A percentile compares a stretch with the other conserved stretches of the same genome.
phyloP scores from a whole-genome alignment of 2,797 vertebrate species.

The Karalla daura region DNA sequence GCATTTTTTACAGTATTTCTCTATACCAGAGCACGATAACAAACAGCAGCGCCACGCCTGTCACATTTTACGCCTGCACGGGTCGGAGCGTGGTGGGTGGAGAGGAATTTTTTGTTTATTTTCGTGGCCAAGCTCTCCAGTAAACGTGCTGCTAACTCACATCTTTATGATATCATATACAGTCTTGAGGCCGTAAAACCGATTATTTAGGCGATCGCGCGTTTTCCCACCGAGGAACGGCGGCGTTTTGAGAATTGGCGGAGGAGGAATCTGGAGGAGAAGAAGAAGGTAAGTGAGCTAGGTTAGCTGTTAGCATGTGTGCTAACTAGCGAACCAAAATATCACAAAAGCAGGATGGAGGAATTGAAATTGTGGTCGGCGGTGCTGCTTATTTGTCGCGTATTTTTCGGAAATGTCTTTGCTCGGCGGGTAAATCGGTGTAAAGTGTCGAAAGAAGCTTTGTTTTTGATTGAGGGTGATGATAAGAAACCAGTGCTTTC shows the following conservation, averaged over 20 bases:
- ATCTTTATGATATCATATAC: too few species aligned
- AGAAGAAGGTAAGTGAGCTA: conserved; percentile 27
- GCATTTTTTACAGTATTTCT: too few species aligned
- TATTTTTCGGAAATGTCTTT: background rate
- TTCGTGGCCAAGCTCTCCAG: conserved; percentile 58
- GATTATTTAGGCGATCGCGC: background rate
- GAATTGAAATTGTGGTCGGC: background rate
- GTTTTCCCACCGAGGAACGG: background rate
- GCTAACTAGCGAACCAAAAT: conserved; percentile 41
- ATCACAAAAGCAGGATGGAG: background rate
- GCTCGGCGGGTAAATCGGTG: conserved; percentile 6
- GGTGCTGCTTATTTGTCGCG: background rate
- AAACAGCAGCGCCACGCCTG: conserved; percentile 55
- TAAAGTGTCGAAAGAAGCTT: conserved; percentile 27
- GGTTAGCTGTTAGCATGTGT: conserved; percentile 50
- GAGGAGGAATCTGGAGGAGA: background rate
- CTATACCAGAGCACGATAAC: background rate
- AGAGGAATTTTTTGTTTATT: conserved; percentile 72
- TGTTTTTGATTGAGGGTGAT: background rate
- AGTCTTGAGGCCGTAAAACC: too few species aligned
- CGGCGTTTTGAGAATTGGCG: background rate
- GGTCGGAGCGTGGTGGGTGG: conserved; percentile 59
- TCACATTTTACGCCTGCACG: conserved; percentile 27
- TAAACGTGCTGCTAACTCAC: conserved; percentile 1
- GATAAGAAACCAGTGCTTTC: background rate